These are phyloP conservation scores for Anhinga rufa DNA, from an alignment of 2,113 vertebrate species.

Conservation along the genomic window DNA sequence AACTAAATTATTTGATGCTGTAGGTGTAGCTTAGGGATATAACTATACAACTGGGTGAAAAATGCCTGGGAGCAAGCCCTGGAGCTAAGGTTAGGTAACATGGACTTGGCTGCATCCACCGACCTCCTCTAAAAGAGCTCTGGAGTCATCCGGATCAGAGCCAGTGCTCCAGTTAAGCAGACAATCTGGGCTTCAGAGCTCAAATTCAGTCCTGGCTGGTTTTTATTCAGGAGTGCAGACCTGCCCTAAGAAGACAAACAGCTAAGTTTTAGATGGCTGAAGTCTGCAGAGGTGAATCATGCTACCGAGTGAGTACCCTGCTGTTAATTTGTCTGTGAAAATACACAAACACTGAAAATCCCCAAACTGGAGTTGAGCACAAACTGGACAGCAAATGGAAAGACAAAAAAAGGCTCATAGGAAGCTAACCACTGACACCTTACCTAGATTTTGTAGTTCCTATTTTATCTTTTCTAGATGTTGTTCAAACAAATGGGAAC, in stretches of 20 bases:
- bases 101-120: not conserved
- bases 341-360: not conserved
- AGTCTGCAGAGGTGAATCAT: not conserved
- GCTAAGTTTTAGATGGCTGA: not conserved
- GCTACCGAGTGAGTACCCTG: rapidly evolving
- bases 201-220: not conserved
- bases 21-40: not conserved
- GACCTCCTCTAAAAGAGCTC: not conserved
- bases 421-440: not conserved
- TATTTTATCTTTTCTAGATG: not conserved
- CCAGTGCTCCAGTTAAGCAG: not conserved
- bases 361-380: not conserved
- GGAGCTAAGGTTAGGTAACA: not conserved
- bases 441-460: not conserved
- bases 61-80: not conserved
- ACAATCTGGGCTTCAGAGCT: not conserved
- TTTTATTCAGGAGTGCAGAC: not conserved
- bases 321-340: not conserved
- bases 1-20: not conserved
- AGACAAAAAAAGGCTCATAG: not conserved
- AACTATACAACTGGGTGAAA: not conserved
- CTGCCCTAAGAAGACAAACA: not conserved
- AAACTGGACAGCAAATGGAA: not conserved
- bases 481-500: slow-evolving; percentile 16
- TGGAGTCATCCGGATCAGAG: not conserved